Evolutionary conservation across 1,140 invertebrate genomes (phyloP), one percentile per base, ranked within the genome.

Genomic region (Rhyacophila brunnea): DNA sequence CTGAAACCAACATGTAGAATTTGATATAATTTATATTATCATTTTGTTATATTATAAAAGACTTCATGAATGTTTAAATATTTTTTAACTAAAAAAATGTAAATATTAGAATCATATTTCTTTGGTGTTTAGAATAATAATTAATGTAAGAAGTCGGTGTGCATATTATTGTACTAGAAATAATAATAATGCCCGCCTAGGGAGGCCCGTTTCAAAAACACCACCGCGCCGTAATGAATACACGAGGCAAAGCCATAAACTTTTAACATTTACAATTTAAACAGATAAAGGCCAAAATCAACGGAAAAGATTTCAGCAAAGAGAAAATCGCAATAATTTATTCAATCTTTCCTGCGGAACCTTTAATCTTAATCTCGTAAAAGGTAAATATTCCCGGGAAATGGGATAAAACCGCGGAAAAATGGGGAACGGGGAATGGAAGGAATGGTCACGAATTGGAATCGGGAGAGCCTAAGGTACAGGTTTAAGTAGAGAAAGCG

Each of bases 301-400:
- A 43, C 36, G 18, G 17, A 19, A 48, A 48, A 48, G 46, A 54
- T 20, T 54, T n/a, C 23, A 28, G 47, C 47, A 19, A 44, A 52
- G 46, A 44, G 60, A 53, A 44, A 58, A 53, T 53, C 23, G 51
- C 47, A 56, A 59, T 64, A 64, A 64, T 64, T 64, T 64, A 64
- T 64, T 64, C 61, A 64, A 57, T 56, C 57, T 64, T 52, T 50
- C 52, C 46, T 42, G 56, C 35, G 50, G 48, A 64, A 64, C 56
- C 61, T 64, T 64, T 64, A 64, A 64, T 64, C 61, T 64, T 56
- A 55, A 59, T 59, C 56, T 64, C 53, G 56, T 55, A 55, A 50
- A 63, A 64, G 56, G 61, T 59, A 64, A 64, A 64, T 59, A 64
- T 46, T 38, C 48, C 42, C 35, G 18, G 49, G 28, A 63, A 57